These are phyloP conservation scores for Leucophora obtusa DNA, from an alignment of 2,888 invertebrate genomes.

Conservation along the genomic window DNA sequence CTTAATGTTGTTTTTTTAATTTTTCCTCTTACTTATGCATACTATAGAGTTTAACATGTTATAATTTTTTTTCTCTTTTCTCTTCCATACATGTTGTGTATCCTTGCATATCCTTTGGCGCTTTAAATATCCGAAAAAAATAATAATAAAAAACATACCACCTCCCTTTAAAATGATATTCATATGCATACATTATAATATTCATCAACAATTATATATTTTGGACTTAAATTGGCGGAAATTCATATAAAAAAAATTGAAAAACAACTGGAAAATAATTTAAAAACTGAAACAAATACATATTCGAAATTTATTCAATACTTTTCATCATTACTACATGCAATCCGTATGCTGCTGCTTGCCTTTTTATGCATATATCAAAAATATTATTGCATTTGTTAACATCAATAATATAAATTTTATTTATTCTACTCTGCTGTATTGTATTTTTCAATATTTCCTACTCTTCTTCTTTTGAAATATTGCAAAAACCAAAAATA, in stretches of 20 bases:
- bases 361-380: conserved; percentile 4
- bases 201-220: conserved; percentile 37
- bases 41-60: conserved; percentile 44
- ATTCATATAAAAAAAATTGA: conserved; percentile 16
- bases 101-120: conserved; percentile 48
- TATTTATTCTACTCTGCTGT: conserved; percentile 9
- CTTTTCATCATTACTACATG: conserved; percentile 35
- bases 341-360: conserved; percentile 39
- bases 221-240: conserved; percentile 46
- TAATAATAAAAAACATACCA: conserved; percentile 24
- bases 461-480: conserved; percentile 38
- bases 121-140: conserved; percentile 26
- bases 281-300: conserved; percentile 14
- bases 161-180: conserved; percentile 25
- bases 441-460: conserved; percentile 44
- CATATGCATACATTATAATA: conserved; percentile 11
- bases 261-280: background rate
- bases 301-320: conserved; percentile 24
- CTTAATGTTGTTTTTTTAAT: conserved; percentile 54
- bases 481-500: conserved; percentile 42
- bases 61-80: conserved; percentile 22
- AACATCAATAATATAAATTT: background rate
- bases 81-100: conserved; percentile 47
- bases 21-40: conserved; percentile 34
- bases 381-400: conserved; percentile 12